Evolutionary conservation across 2,113 vertebrate species (phyloP).

Genomic region (Narcine bancroftii): DNA sequence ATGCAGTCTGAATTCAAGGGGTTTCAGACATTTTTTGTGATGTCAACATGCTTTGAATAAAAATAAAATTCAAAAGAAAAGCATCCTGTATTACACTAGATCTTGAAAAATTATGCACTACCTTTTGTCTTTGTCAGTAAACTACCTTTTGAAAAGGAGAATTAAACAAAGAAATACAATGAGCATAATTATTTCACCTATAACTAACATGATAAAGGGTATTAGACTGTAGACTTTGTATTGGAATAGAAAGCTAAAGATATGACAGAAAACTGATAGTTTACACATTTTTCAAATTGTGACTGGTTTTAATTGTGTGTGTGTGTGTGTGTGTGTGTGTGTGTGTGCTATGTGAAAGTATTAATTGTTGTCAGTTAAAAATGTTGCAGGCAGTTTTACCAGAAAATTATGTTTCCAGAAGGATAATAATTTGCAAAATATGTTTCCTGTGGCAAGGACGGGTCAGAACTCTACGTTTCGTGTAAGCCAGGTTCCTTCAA

Average conservation of each 20-base stretch:
- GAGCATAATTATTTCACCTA: not conserved
- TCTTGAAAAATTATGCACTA: not conserved
- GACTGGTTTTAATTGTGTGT: not conserved
- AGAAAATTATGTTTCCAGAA: slow-evolving; percentile 27
- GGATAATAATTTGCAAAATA: slow-evolving; percentile 30
- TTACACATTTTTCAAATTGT: slow-evolving; percentile 5
- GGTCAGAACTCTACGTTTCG: slow-evolving; percentile 4
- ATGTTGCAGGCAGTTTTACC: not conserved
- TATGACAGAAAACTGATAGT: not conserved
- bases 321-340: no score
- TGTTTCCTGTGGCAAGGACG: slow-evolving; percentile 30
- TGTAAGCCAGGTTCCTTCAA: slow-evolving; percentile 1
- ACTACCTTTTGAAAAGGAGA: not conserved
- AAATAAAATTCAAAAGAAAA: not conserved
- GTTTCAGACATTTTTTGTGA: not conserved
- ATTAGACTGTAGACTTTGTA: no score
- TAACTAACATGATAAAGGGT: not conserved
- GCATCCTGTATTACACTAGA: not conserved
- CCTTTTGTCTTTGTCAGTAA: not conserved
- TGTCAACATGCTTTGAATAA: not conserved
- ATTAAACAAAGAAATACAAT: not conserved
- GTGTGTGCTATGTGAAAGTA: not conserved
- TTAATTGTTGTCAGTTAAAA: slow-evolving; percentile 5
- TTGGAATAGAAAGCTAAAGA: not conserved
- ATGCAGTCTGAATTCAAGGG: not conserved